Conservation (phyloP, 2,888 invertebrate species). For the Stenurella melanura region DNA sequence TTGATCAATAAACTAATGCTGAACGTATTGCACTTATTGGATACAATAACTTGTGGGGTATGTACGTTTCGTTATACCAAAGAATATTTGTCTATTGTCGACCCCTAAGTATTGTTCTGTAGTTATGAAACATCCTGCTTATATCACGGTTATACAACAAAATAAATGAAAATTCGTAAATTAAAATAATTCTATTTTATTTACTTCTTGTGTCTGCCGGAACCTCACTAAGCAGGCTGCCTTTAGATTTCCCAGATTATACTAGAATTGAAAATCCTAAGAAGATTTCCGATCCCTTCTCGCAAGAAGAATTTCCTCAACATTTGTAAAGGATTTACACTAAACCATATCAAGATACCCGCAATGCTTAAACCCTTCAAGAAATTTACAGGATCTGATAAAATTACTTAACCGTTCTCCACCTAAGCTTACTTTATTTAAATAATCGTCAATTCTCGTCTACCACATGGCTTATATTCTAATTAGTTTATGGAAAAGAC, state of each 20-base stretch:
- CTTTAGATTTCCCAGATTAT: conserved; percentile 25
- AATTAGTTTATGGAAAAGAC: too few species aligned
- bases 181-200: background rate
- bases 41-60: too few species aligned
- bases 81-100: too few species aligned
- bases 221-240: background rate
- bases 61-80: too few species aligned
- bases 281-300: conserved; percentile 27
- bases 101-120: too few species aligned
- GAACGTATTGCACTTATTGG: too few species aligned
- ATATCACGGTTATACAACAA: too few species aligned
- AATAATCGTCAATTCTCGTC: too few species aligned
- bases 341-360: conserved; percentile 24
- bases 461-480: too few species aligned
- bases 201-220: background rate
- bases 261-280: conserved; percentile 18
- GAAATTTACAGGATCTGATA: conserved; percentile 9
- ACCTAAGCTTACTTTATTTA: too few species aligned
- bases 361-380: background rate
- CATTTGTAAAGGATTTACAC: conserved; percentile 29
- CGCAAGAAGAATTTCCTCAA: conserved; percentile 18
- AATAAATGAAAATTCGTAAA: background rate
- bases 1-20: too few species aligned
- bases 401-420: background rate
- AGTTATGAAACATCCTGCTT: too few species aligned